Evolutionary conservation across 2,888 invertebrate genomes (phyloP), one percentile per base, ranked within the genome.

Genomic region (Augiades crinisus): DNA sequence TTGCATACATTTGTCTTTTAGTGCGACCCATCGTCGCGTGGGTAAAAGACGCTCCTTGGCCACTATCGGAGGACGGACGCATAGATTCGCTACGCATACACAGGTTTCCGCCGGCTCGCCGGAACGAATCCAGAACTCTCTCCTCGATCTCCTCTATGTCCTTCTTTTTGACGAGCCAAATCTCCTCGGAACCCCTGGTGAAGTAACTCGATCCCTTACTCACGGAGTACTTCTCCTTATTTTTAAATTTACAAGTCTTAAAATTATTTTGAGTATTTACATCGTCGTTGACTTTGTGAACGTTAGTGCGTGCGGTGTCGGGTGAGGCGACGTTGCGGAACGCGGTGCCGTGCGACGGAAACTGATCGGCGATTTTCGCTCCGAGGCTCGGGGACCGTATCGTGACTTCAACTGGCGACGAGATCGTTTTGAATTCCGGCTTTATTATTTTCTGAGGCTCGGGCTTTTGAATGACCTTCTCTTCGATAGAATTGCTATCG

Each of bases 141-240:
- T 87, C 88, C 57, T 89, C 89, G 16, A 89, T 88, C 62, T 87
- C 89, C 43, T 89, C 88, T 1, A 89, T 89, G 36, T 89, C 89
- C 59, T 88, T 89, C 65, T 89, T 89, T 67, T 89, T 89, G n/a
- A 89, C 89, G 31, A 89, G 70, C 89, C 89, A 89, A 34, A 89
- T 89, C 62, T 89, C 89, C 53, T 89, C 89, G 0, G 89, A 82
- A 8, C 89, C 89, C 37, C 89, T 69, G 1, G 85, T 86, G 68
- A 85, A 88, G 66, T 88, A 89, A 55, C 86, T 85, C 16, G 87
- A 85, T 0, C 87, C 87, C 57, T 88, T 88, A 60, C 83, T 84
- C 14, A 86, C 84, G 10, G 84, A 82, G 54, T 81, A 79, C 60
- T 82, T 80, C 55, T 86, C 81, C 55, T 84, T 83, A 36, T 66